These are phyloP conservation scores for Corythornis madagascariensis DNA, from an alignment of 2,113 vertebrate genomes.

Conservation along the genomic window DNA sequence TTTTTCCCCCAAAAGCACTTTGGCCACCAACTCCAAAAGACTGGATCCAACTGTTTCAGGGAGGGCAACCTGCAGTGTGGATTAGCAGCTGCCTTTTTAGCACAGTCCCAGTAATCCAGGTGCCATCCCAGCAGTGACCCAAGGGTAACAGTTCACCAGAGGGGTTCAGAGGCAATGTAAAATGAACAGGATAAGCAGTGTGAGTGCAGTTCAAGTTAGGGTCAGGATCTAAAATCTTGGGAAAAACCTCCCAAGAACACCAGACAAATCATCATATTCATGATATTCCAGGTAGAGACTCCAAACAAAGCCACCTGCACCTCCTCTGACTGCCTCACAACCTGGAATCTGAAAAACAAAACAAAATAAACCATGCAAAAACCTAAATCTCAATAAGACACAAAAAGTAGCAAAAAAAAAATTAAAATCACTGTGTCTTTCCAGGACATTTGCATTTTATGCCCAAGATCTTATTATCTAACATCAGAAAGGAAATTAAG, in stretches of 20 bases:
- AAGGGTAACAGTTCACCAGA: not conserved
- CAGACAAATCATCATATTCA: not conserved
- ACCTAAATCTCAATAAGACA: not conserved
- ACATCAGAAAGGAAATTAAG: not conserved
- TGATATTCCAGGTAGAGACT: not conserved
- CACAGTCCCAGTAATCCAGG: no score
- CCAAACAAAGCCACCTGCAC: not conserved
- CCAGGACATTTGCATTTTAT: not conserved
- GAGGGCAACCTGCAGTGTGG: no score
- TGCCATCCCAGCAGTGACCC: not conserved
- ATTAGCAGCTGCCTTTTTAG: no score
- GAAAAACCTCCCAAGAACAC: not conserved
- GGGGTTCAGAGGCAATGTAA: not conserved
- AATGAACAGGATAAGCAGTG: not conserved
- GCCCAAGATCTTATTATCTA: not conserved
- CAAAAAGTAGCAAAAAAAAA: not conserved
- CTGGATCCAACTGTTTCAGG: no score
- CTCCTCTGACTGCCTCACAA: not conserved
- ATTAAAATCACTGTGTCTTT: rapidly evolving
- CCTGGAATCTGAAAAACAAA: not conserved
- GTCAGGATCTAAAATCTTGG: not conserved
- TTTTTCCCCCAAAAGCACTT: no score
- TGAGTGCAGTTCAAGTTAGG: no score
- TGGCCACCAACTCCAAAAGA: no score
- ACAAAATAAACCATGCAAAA: not conserved